Conservation (phyloP, 2,113 vertebrate genomes). For the Pluvialis apricaria region DNA sequence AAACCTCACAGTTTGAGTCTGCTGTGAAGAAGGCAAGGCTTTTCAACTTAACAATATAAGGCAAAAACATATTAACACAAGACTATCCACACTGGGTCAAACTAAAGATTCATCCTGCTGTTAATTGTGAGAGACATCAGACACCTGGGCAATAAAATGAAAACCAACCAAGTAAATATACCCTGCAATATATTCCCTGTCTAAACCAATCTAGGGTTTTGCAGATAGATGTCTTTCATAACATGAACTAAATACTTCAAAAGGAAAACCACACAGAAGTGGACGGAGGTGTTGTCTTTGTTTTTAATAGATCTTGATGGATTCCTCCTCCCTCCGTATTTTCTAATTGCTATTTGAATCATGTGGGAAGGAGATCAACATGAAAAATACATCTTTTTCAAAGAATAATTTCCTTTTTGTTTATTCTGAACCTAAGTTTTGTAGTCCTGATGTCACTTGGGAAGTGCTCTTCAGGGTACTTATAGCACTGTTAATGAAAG, state of each 20-base stretch:
- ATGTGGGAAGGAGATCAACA: background rate
- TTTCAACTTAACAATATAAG: background rate
- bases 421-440: background rate
- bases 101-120: background rate
- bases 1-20: background rate
- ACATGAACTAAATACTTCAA: background rate
- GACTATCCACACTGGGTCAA: background rate
- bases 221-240: background rate
- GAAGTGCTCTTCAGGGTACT: background rate
- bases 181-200: background rate
- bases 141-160: background rate
- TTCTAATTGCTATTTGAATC: background rate
- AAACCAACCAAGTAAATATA: background rate
- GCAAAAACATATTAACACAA: background rate
- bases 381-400: background rate
- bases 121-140: background rate
- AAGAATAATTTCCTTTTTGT: background rate
- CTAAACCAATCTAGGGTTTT: background rate
- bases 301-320: background rate
- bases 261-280: background rate
- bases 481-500: background rate
- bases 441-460: background rate
- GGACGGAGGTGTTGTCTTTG: background rate
- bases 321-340: accelerated
- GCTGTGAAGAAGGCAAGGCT: background rate